A percentile compares a stretch with the other conserved stretches of the same genome.
Evolutionary conservation across 2,797 vertebrate species (phyloP).

Genomic region (Pipistrellus nathusii): DNA sequence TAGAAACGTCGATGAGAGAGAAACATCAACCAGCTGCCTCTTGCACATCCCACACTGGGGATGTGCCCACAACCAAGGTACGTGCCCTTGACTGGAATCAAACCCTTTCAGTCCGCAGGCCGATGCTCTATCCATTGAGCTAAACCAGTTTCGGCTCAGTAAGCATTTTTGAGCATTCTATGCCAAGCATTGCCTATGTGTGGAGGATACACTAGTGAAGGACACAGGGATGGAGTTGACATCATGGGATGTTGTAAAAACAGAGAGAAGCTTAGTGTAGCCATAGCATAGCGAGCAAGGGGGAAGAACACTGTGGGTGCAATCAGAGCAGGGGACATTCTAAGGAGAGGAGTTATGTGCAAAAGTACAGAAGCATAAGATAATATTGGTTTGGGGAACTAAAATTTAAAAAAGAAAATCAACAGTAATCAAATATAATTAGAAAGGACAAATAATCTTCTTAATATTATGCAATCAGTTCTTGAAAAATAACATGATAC

Average conservation of each 20-base stretch:
- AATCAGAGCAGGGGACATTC: neutral
- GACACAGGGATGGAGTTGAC: neutral
- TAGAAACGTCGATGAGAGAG: no score
- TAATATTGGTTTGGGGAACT: neutral
- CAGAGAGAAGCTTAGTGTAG: neutral
- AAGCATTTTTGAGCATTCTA: constrained; percentile 4
- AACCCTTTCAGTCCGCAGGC: no score
- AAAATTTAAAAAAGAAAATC: neutral
- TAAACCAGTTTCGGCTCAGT: neutral
- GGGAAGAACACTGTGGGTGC: neutral
- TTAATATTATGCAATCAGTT: neutral
- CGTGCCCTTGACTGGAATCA: no score
- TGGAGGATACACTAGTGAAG: neutral
- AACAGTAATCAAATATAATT: neutral
- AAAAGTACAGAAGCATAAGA: neutral
- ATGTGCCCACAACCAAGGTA: no score
- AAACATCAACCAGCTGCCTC: no score
- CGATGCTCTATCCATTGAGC: no score
- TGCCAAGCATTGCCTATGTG: neutral
- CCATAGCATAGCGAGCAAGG: neutral
- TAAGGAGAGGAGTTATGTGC: neutral
- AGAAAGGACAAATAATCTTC: neutral
- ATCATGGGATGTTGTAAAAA: neutral
- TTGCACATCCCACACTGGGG: no score
- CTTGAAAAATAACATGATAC: neutral